These are phyloP conservation scores for Ranitomeya variabilis DNA, from an alignment of 2,113 vertebrate genomes.

Conservation along the genomic window DNA sequence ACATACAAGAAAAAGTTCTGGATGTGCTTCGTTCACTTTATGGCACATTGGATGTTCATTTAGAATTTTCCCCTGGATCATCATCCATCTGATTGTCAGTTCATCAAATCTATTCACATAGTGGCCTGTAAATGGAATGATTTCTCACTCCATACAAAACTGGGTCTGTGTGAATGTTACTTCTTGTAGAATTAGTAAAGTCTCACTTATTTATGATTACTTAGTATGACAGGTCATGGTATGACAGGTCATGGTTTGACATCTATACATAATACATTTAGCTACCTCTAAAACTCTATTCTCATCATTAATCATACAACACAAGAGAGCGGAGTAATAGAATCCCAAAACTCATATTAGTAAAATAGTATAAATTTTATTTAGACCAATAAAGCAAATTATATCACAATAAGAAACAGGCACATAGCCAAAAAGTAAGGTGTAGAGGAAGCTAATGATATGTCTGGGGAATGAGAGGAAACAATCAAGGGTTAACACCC, in stretches of 20 bases:
- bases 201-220: neutral
- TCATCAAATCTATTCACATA: neutral
- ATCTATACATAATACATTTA: neutral
- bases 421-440: too few species aligned
- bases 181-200: neutral
- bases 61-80: constrained; percentile 73
- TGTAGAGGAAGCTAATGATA: too few species aligned
- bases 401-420: too few species aligned
- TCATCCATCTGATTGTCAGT: constrained; percentile 59
- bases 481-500: too few species aligned
- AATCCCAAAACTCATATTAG: too few species aligned
- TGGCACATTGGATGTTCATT: constrained; percentile 82
- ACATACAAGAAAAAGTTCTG: constrained; percentile 84
- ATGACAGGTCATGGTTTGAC: neutral
- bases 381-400: too few species aligned
- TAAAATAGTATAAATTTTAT: too few species aligned
- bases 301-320: neutral
- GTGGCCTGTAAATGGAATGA: neutral
- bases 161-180: neutral
- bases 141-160: neutral
- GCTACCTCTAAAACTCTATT: neutral
- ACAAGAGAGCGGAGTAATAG: too few species aligned
- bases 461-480: too few species aligned
- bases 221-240: neutral
- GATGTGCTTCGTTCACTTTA: constrained; percentile 73